These are phyloP conservation scores for Antheraea assamensis DNA, from an alignment of 2,888 invertebrate genomes.

Conservation along the genomic window DNA sequence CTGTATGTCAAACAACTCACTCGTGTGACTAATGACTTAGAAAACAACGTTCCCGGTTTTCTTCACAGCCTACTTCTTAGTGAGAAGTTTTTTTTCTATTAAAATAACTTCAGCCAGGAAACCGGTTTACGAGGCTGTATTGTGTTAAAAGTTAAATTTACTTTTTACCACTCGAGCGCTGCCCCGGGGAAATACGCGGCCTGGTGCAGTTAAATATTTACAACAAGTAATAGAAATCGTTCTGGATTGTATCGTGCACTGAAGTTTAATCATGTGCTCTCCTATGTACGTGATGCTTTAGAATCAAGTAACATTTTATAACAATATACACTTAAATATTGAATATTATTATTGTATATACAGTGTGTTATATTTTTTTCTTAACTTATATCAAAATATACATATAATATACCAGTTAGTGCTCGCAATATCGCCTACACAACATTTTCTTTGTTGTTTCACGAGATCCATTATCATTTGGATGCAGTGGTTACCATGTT, in stretches of 20 bases:
- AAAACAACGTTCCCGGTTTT: slow-evolving; percentile 55
- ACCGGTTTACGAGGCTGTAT: slow-evolving; percentile 6
- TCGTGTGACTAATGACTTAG: slow-evolving; percentile 60
- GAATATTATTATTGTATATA: not conserved
- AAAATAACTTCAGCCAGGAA: slow-evolving; percentile 27
- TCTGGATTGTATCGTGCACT: not conserved
- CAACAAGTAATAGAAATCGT: slow-evolving; percentile 3
- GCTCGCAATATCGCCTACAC: too few relatives aligned
- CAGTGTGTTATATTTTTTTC: not conserved
- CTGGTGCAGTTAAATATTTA: slow-evolving; percentile 31
- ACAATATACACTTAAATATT: not conserved
- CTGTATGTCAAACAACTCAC: slow-evolving; percentile 39
- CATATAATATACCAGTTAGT: too few relatives aligned
- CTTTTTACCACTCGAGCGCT: slow-evolving; percentile 18
- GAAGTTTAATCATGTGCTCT: not conserved
- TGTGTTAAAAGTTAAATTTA: slow-evolving; percentile 23
- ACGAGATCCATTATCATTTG: too few relatives aligned
- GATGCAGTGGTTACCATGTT: too few relatives aligned
- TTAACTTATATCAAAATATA: too few relatives aligned
- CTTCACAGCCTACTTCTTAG: slow-evolving; percentile 44
- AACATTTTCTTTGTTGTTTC: too few relatives aligned
- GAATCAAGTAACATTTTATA: not conserved
- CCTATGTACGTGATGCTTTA: not conserved
- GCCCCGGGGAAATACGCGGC: slow-evolving; percentile 26
- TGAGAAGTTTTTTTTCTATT: slow-evolving; percentile 47